These are phyloP conservation scores for Eristalis arbustorum DNA, from an alignment of 2,888 invertebrate genomes.

Conservation along the genomic window DNA sequence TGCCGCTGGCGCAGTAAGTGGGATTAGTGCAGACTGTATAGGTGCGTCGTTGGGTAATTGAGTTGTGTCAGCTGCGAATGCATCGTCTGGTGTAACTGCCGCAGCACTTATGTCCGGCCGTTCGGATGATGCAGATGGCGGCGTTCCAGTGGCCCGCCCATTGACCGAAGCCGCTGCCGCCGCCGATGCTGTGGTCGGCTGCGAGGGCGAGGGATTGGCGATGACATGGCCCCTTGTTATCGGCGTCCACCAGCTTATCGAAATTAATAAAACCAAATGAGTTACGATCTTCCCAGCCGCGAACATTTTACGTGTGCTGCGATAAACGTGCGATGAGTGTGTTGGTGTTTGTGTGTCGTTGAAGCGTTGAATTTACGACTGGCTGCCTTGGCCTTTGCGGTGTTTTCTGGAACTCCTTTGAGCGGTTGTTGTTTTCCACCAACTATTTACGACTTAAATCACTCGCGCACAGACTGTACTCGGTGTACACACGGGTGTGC, in stretches of 20 bases:
- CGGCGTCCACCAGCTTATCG: constrained; percentile 67
- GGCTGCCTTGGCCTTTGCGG: background rate
- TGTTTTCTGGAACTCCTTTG: background rate
- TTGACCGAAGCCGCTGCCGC: background rate
- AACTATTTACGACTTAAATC: constrained; percentile 29
- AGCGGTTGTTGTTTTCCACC: background rate
- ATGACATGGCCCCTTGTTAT: constrained; percentile 59
- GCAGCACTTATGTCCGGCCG: constrained; percentile 3
- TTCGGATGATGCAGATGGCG: background rate
- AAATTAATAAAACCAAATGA: constrained; percentile 67
- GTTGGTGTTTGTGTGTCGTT: constrained; percentile 1
- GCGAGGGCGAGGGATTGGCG: constrained; percentile 39
- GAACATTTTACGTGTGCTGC: constrained; percentile 51
- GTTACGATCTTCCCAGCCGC: constrained; percentile 61
- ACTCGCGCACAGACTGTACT: constrained; percentile 42
- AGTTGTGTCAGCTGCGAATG: constrained; percentile 48
- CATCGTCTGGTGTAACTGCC: constrained; percentile 53
- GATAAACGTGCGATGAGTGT: background rate
- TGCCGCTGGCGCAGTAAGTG: constrained; percentile 32
- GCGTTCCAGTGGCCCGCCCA: constrained; percentile 15
- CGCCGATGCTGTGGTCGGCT: background rate
- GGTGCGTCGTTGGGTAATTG: constrained; percentile 66
- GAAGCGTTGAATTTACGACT: background rate
- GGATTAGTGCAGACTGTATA: constrained; percentile 53
- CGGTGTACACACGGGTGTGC: constrained; percentile 6